Base-by-base conservation (phyloP, 1,140 invertebrate species). In the Pogonomyrmex californicus region DNA sequence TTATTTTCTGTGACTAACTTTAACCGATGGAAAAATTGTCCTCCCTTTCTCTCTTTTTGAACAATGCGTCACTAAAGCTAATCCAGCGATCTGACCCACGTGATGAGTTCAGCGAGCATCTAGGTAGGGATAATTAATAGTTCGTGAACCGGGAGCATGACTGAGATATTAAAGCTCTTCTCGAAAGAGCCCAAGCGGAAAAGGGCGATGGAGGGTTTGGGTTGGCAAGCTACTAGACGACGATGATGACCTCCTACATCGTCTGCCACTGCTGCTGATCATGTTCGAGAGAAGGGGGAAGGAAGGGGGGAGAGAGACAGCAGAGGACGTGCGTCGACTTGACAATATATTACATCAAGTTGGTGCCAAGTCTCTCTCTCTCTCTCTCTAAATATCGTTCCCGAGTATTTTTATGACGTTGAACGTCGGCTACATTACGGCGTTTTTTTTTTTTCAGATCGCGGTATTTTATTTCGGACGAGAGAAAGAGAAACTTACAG, bases 201-300 rank as follows among this genome's bases (percentile, higher is more conserved):
- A 83, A 73, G 70, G 54, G 54, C 36, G 49, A 56, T 30, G 33
- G 68, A 65, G 58, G 47, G 82, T 77, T 83, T 47, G 38, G 33
- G 73, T 78, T 78, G 82, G 82, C 73, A 85, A 51, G 73, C 62
- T 83, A 71, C 41, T 85, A 78, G 73, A 85, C 82, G 54, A 85
- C 47, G 73, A 85, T 85, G 82, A 78, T 78, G 58, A 75, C 41
- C 79, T 73, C 79, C 68, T 83, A 83, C 68, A 83, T 73, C 79
- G 79, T 83, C 68, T 49, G 54, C 41, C 30, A n/a, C 54, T 47
- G 33, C 10, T 33, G 49, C 79, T 73, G 49, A 7, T 60, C 56
- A 2, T 63, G 71, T 77, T 51, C 33, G n/a, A 5, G 12, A 79
- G 44, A 17, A 49, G 9, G 51, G 63, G 23, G 23, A 23, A 23